A percentile compares a stretch with the other conserved stretches of the same genome.
Conservation (phyloP, 2,888 invertebrate species). For the Melieria omissa region DNA sequence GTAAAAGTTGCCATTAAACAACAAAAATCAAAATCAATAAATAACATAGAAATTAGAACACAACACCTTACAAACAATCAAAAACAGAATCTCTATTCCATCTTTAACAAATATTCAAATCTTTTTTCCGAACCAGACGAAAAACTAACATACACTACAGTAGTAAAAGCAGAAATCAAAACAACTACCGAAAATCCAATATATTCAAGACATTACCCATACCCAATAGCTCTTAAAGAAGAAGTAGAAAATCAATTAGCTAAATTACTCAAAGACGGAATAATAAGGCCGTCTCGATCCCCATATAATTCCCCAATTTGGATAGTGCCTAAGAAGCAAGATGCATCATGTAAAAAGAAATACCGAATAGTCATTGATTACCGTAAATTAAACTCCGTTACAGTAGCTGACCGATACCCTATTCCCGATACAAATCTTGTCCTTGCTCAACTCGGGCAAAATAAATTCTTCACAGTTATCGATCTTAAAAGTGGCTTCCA, state of each 20-base stretch:
- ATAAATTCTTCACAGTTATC: constrained; percentile 26
- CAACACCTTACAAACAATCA: constrained; percentile 14
- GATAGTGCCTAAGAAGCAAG: constrained; percentile 33
- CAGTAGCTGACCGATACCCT: constrained; percentile 31
- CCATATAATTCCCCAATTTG: constrained; percentile 21
- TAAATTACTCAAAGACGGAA: constrained; percentile 14
- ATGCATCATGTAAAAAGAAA: constrained; percentile 16
- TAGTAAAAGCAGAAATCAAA: constrained; percentile 22
- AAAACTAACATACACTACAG: neutral
- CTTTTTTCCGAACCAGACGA: neutral
- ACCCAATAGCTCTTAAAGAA: constrained; percentile 13
- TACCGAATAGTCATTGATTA: constrained; percentile 22
- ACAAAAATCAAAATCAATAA: constrained; percentile 3
- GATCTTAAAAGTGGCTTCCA: constrained; percentile 33
- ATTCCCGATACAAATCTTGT: constrained; percentile 38
- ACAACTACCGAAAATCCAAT: constrained; percentile 23
- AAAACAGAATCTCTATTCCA: constrained; percentile 3
- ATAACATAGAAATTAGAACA: constrained; percentile 14
- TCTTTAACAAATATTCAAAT: constrained; percentile 17
- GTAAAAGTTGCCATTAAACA: constrained; percentile 8
- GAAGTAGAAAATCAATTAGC: constrained; percentile 26
- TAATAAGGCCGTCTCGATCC: constrained; percentile 14
- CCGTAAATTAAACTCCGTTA: constrained; percentile 32
- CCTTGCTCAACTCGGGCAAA: constrained; percentile 30
- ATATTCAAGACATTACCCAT: constrained; percentile 21